A percentile compares a stretch with the other conserved stretches of the same genome.
These are phyloP conservation scores for Nipponacmea schrenckii DNA, from an alignment of 2,888 invertebrate species.

Conservation along the genomic window DNA sequence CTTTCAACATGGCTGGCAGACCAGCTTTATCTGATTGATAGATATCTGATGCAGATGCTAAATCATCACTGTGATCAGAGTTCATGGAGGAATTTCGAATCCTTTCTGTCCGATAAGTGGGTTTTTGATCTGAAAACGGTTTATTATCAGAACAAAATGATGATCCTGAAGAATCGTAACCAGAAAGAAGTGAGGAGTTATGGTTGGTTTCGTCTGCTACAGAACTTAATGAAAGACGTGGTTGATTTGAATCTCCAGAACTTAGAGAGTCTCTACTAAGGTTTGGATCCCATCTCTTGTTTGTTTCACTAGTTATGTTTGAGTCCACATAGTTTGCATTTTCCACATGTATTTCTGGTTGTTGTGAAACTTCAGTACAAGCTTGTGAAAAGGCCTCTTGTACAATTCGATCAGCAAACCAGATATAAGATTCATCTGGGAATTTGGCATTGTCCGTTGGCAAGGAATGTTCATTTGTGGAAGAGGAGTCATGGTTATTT, in stretches of 20 bases:
- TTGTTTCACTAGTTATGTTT: no score
- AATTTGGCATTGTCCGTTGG: not conserved
- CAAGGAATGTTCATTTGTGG: not conserved
- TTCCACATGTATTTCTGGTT: not conserved
- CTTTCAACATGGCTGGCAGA: not conserved
- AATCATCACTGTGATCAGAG: not conserved
- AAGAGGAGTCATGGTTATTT: not conserved
- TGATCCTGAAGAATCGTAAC: not conserved
- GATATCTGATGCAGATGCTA: not conserved
- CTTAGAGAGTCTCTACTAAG: not conserved
- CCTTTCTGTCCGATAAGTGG: not conserved
- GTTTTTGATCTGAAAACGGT: not conserved
- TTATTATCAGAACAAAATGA: not conserved
- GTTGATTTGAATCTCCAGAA: not conserved
- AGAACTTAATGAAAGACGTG: not conserved
- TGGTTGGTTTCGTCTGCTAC: not conserved
- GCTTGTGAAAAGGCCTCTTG: conserved; percentile 32
- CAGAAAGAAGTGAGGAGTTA: not conserved
- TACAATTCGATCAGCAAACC: conserved; percentile 37
- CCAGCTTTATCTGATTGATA: not conserved
- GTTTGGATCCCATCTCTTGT: not conserved
- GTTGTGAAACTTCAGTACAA: not conserved
- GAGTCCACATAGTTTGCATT: not conserved
- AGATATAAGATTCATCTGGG: conserved; percentile 19
- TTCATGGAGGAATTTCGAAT: not conserved